Conservation (phyloP, 2,113 vertebrate genomes). For the Chamaetylas fuelleborni region DNA sequence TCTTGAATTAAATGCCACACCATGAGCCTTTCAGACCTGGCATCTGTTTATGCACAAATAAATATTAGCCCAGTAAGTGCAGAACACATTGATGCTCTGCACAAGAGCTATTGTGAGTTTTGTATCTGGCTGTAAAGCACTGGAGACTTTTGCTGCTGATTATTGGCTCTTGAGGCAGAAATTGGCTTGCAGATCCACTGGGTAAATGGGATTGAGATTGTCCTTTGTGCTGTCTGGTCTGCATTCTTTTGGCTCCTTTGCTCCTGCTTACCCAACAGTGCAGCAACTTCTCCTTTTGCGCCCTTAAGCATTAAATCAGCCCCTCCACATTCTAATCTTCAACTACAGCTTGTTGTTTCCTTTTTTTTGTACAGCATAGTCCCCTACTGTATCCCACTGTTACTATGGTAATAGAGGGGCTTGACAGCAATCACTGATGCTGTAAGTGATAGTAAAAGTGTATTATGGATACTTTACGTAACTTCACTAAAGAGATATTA, state of each 20-base stretch:
- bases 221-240: neutral
- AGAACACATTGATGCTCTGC: neutral
- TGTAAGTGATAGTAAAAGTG: neutral
- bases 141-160: neutral
- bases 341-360: neutral
- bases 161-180: neutral
- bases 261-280: neutral
- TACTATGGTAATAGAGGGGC: slow-evolving; percentile 15
- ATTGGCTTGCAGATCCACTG: neutral
- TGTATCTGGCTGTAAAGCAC: neutral
- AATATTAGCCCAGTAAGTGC: neutral
- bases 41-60: neutral
- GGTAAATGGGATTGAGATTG: neutral
- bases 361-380: neutral
- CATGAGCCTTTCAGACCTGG: neutral
- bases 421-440: neutral
- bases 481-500: neutral
- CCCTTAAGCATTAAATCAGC: neutral
- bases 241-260: neutral
- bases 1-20: neutral
- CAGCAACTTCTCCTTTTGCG: neutral
- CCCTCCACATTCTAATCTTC: slow-evolving; percentile 17
- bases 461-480: neutral
- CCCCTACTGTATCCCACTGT: neutral
- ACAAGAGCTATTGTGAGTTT: neutral